These are phyloP conservation scores for Tringa solitaria DNA, from an alignment of 2,113 vertebrate species.

Conservation along the genomic window DNA sequence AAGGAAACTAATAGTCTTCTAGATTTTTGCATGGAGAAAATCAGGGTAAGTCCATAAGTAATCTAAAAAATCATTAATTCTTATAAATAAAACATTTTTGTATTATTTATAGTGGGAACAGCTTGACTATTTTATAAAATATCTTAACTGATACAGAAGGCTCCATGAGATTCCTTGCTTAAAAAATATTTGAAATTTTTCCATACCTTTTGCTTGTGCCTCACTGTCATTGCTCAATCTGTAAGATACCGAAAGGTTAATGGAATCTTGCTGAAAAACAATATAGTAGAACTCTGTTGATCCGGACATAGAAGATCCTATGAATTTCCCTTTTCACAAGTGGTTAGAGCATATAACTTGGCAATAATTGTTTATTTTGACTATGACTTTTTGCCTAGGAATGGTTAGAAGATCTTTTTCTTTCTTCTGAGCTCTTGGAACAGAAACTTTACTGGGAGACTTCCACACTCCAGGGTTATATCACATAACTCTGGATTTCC, in stretches of 20 bases:
- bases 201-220: neutral
- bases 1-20: constrained; percentile 51
- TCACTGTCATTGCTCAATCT: neutral
- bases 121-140: neutral
- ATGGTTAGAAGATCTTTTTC: neutral
- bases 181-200: constrained; percentile 13
- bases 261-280: constrained; percentile 10
- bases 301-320: neutral
- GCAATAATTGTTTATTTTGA: neutral
- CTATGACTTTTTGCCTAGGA: neutral
- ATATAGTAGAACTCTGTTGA: neutral
- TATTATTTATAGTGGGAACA: constrained; percentile 32
- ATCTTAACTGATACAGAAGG: neutral
- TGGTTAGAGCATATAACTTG: neutral
- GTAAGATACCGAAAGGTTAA: neutral
- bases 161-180: neutral
- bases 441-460: neutral
- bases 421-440: neutral
- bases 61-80: constrained; percentile 56
- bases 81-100: constrained; percentile 46
- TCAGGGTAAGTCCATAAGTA: constrained; percentile 29
- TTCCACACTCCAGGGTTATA: neutral
- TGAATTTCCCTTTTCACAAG: neutral
- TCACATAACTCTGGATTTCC: neutral
- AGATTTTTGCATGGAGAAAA: constrained; percentile 34